These are phyloP conservation scores for Ctenomys sociabilis DNA, from an alignment of 2,113 vertebrate species.

Conservation along the genomic window DNA sequence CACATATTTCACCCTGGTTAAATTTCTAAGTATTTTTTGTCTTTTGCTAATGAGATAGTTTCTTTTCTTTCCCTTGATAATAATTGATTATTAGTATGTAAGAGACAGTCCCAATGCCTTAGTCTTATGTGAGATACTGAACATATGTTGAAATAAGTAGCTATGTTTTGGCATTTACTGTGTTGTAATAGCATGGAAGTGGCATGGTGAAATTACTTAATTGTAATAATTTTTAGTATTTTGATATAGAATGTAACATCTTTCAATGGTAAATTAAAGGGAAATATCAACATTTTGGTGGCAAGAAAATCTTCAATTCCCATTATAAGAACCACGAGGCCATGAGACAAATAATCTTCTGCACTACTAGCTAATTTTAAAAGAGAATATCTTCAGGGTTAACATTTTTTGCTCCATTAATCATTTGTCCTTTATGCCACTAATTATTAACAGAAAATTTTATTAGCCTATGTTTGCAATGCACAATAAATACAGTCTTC, in stretches of 20 bases:
- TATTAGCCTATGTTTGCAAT: neutral
- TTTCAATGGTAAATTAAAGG: neutral
- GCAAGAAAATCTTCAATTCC: neutral
- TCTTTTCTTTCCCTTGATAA: neutral
- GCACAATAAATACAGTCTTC: neutral
- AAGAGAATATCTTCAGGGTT: neutral
- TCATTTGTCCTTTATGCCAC: neutral
- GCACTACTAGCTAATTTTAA: neutral
- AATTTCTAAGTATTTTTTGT: neutral
- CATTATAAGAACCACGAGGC: neutral
- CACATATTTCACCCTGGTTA: neutral
- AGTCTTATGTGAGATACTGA: neutral
- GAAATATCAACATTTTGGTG: neutral
- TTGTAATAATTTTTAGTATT: neutral
- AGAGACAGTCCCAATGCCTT: neutral
- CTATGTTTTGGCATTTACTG: constrained; percentile 38
- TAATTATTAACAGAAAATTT: neutral
- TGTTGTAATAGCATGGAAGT: neutral
- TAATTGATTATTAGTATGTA: neutral
- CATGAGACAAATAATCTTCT: neutral
- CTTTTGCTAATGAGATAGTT: neutral
- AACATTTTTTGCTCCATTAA: neutral
- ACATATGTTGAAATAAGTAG: neutral
- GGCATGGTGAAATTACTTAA: neutral
- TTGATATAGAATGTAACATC: constrained; percentile 37